Percentiles rank a stretch among this genome's conserved stretches.
phyloP scores from a whole-genome alignment of 2,888 invertebrate genomes.

The Linnaemya vulpina region DNA sequence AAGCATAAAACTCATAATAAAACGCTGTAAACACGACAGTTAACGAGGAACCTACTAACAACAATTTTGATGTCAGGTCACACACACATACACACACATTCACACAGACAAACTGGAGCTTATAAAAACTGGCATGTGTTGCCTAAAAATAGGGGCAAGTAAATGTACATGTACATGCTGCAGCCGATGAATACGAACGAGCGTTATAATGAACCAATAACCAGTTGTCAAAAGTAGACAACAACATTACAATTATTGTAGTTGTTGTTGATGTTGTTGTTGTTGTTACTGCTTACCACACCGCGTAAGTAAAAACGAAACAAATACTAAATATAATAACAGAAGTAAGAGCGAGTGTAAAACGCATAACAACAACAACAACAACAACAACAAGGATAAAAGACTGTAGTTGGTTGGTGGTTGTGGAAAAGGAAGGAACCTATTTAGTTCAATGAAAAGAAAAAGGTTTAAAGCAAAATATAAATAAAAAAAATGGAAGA shows the following conservation, averaged over 20 bases:
- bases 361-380: conserved; percentile 21
- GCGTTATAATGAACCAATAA: conserved; percentile 50
- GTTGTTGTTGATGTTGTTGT: conserved; percentile 30
- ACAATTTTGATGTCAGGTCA: conserved; percentile 44
- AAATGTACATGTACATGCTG: conserved; percentile 50
- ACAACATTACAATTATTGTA: conserved; percentile 45
- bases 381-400: conserved; percentile 31
- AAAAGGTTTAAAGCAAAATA: conserved; percentile 22
- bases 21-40: conserved; percentile 66
- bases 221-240: conserved; percentile 48
- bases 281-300: conserved; percentile 37
- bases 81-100: background rate
- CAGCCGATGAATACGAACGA: conserved; percentile 33
- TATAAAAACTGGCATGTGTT: conserved; percentile 13
- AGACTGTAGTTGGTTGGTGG: conserved; percentile 61
- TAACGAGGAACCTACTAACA: conserved; percentile 67
- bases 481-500: conserved; percentile 21
- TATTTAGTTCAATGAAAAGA: conserved; percentile 45
- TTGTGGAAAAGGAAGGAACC: conserved; percentile 65
- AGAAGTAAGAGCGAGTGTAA: conserved; percentile 43
- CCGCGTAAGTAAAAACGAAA: conserved; percentile 46
- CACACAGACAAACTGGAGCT: background rate
- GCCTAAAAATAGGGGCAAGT: conserved; percentile 60
- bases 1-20: conserved; percentile 61
- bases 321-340: conserved; percentile 17